Conservation (phyloP, 2,888 invertebrate species). For the Bimastos eiseni region DNA sequence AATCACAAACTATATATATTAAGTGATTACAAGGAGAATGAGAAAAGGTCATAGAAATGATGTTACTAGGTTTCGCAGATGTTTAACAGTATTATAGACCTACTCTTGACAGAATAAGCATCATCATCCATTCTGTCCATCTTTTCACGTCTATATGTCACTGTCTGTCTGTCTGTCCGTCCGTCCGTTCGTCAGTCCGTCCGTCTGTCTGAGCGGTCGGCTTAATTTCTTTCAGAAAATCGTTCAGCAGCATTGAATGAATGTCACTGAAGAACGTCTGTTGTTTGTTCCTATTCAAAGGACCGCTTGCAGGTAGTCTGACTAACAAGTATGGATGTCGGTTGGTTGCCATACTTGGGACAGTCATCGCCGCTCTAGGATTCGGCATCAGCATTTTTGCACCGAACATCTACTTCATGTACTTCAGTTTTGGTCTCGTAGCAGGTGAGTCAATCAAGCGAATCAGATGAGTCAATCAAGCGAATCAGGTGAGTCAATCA, state of each 20-base stretch:
- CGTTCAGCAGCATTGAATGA: too few relatives aligned
- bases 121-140: too few relatives aligned
- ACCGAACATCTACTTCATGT: slow-evolving; percentile 79
- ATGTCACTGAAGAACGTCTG: too few relatives aligned
- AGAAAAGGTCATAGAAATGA: too few relatives aligned
- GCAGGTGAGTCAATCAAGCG: slow-evolving; percentile 67
- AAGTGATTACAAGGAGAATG: too few relatives aligned
- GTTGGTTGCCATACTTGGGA: slow-evolving; percentile 84
- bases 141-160: too few relatives aligned
- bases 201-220: background rate
- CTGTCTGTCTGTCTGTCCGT: background rate
- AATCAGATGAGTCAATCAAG: background rate
- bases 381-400: slow-evolving; percentile 82
- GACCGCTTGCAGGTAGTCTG: slow-evolving; percentile 90
- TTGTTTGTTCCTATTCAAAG: slow-evolving; percentile 66
- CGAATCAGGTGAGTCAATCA: background rate
- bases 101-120: too few relatives aligned
- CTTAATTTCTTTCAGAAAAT: too few relatives aligned
- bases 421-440: slow-evolving; percentile 90
- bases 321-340: slow-evolving; percentile 94
- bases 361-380: slow-evolving; percentile 74
- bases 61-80: too few relatives aligned
- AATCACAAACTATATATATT: too few relatives aligned
- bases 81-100: too few relatives aligned
- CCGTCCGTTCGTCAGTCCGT: background rate